Conservation (phyloP, 1,140 invertebrate genomes). For the Drosophila bifasciata region DNA sequence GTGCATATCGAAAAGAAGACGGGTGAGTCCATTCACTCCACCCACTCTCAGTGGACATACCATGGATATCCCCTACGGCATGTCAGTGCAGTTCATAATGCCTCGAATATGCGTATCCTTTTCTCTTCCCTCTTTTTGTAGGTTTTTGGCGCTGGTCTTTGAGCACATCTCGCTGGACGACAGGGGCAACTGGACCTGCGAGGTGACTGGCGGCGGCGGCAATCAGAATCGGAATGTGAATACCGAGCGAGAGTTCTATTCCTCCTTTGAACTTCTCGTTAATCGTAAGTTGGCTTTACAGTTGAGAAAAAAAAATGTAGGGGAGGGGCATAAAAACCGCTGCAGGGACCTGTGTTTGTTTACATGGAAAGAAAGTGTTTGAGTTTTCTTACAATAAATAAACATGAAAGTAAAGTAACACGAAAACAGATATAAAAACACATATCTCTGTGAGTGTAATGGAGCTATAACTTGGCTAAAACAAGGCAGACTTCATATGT, state of each 20-base stretch:
- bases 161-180: conserved; percentile 81
- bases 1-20: conserved; percentile 81
- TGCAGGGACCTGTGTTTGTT: conserved; percentile 41
- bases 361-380: conserved; percentile 29
- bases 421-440: background rate
- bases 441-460: too few relatives aligned
- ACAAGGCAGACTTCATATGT: too few relatives aligned
- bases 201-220: conserved; percentile 51
- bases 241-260: conserved; percentile 53
- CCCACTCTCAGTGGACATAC: background rate
- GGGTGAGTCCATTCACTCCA: conserved; percentile 42
- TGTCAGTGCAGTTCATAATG: conserved; percentile 20
- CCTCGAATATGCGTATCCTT: conserved; percentile 2
- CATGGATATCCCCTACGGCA: conserved; percentile 6
- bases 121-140: conserved; percentile 18
- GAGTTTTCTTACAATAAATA: background rate
- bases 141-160: conserved; percentile 81
- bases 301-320: conserved; percentile 3
- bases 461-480: too few relatives aligned
- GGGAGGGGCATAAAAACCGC: conserved; percentile 21
- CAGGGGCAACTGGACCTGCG: conserved; percentile 84
- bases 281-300: conserved; percentile 78
- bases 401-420: too few relatives aligned
- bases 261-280: conserved; percentile 83
- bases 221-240: conserved; percentile 40